Base-by-base conservation (phyloP, 2,797 vertebrate genomes). In the Capromys pilorides region DNA sequence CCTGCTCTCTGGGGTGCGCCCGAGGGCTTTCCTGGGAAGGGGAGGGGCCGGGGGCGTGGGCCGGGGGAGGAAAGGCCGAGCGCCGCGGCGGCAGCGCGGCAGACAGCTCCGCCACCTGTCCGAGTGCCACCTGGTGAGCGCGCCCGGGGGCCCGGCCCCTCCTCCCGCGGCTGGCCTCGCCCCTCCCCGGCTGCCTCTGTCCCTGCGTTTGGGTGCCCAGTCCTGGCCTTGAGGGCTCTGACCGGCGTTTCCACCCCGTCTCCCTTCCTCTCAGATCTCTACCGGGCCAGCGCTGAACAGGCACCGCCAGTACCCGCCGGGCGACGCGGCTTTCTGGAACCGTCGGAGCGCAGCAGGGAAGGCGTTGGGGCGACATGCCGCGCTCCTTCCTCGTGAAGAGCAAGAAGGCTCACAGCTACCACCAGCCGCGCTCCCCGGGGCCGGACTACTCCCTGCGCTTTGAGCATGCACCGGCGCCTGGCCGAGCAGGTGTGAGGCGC, bases 331-430 rank as follows among this genome's bases (percentile, higher is more conserved):
- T 82, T 62, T 49, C 81, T 84, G 67, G 87, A 33, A 67, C 82
- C 78, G 54, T 45, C 75, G 39, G 61, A 89, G 85, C 94, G 78
- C 97, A 81, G 75, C n/a, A 66, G 78, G 41, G 85, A 95, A 92
- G 88, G 79, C 97, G 82, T 88, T 93, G 28, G 54, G 66, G 51
- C 97, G 96, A 90, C 97, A 99, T 99, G 99, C 99, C 99, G 88
- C 99, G 99, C 82, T 99, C 99, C 39, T 99, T 99, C 98, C 97
- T 99, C 94, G 99, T 99, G 96, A 99, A 99, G 98, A 99, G 99
- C 97, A 99, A 99, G 98, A 99, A 99, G 97, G 99, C 99, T 41
- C 99, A 99, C 98, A 99, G 99, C 96, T 99, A 99, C 98, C 99
- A 99, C 97, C 99, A 99, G 97, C 99, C 99, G 51, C 98, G 99